A percentile compares a stretch with the other conserved stretches of the same genome.
These are phyloP conservation scores for Brachymystax lenok DNA, from an alignment of 2,797 vertebrate species.

Conservation along the genomic window DNA sequence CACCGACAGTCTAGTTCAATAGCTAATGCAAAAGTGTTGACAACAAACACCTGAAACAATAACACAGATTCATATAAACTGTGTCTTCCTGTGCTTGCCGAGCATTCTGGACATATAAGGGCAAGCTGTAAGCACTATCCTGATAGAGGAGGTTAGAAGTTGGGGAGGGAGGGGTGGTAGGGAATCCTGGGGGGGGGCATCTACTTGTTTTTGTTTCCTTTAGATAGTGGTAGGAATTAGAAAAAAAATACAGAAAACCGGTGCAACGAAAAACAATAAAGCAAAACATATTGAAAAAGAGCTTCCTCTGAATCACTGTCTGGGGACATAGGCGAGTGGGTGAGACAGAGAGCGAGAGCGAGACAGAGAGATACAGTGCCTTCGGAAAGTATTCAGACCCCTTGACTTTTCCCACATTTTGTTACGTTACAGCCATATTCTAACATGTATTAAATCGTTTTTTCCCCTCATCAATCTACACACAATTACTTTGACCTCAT, in stretches of 20 bases:
- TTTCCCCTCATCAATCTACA: too few species aligned
- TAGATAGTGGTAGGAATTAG: constrained; percentile 48
- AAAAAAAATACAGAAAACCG: constrained; percentile 22
- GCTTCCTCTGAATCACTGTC: constrained; percentile 50
- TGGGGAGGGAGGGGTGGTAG: constrained; percentile 27
- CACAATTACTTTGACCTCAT: too few species aligned
- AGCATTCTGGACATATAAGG: constrained; percentile 76
- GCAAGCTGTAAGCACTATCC: constrained; percentile 49
- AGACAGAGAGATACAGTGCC: too few species aligned
- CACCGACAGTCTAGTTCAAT: constrained; percentile 52
- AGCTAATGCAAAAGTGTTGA: constrained; percentile 63
- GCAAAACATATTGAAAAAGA: constrained; percentile 46
- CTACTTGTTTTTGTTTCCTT: constrained; percentile 58
- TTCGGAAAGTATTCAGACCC: too few species aligned
- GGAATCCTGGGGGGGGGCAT: constrained; percentile 27
- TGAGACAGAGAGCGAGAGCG: neutral
- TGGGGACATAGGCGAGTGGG: constrained; percentile 20
- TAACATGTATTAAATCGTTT: too few species aligned
- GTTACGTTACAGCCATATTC: too few species aligned
- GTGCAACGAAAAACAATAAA: constrained; percentile 42
- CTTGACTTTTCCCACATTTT: too few species aligned
- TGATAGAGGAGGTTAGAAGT: constrained; percentile 2
- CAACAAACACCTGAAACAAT: constrained; percentile 52
- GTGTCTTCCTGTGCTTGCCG: constrained; percentile 67
- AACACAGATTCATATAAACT: constrained; percentile 59